phyloP scores from a whole-genome alignment of 2,888 invertebrate species.

The Nomada goodeniana region DNA sequence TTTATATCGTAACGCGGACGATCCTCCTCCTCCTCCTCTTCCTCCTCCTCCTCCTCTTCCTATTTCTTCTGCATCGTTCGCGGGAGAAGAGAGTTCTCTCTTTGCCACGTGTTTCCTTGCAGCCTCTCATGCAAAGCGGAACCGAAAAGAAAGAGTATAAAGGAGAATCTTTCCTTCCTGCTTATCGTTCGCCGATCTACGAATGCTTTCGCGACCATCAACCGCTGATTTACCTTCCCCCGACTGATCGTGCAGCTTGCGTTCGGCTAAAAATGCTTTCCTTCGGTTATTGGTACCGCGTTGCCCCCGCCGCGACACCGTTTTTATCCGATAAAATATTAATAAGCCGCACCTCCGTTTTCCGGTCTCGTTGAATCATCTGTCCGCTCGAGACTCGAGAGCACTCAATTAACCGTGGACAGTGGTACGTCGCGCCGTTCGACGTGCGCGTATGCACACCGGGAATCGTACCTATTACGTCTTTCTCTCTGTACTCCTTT shows the following conservation, averaged over 20 bases:
- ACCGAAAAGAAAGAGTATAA: too few relatives aligned
- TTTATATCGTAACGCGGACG: constrained; percentile 39
- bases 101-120: constrained; percentile 16
- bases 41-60: constrained; percentile 21
- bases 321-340: constrained; percentile 60
- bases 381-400: neutral
- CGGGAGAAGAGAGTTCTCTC: neutral
- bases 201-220: neutral
- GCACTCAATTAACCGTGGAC: constrained; percentile 15
- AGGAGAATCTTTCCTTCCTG: too few relatives aligned
- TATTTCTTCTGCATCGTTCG: neutral
- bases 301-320: constrained; percentile 36
- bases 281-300: constrained; percentile 40
- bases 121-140: too few relatives aligned
- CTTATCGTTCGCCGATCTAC: neutral
- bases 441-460: neutral
- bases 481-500: neutral
- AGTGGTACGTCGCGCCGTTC: constrained; percentile 18
- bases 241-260: constrained; percentile 1
- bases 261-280: neutral
- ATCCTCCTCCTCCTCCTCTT: constrained; percentile 21
- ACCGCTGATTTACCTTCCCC: neutral
- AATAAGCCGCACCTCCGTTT: constrained; percentile 17
- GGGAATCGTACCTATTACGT: neutral
- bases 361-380: constrained; percentile 13